Conservation (phyloP, 1,140 invertebrate species). For the Nasonia vitripennis region DNA sequence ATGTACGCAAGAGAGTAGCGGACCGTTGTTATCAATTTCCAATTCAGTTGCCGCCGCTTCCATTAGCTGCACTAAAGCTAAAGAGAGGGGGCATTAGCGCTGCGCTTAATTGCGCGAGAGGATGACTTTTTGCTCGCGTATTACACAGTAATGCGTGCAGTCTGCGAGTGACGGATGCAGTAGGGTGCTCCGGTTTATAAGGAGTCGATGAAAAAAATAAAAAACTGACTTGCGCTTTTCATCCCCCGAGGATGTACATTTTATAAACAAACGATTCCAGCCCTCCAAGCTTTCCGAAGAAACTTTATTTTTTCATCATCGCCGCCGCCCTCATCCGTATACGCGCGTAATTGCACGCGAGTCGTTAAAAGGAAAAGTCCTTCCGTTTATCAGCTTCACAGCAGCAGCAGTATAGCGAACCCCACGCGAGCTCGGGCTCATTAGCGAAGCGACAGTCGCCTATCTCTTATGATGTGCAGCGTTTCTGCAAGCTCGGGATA, state of each 20-base stretch:
- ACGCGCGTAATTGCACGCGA: neutral
- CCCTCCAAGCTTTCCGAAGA: neutral
- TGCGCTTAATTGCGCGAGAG: neutral
- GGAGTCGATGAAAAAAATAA: too few species aligned
- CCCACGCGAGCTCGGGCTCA: slow-evolving; percentile 24
- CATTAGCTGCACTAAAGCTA: neutral
- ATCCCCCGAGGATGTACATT: neutral
- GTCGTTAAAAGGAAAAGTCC: slow-evolving; percentile 31
- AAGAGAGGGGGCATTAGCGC: neutral
- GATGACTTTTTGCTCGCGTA: neutral
- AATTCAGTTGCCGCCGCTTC: slow-evolving; percentile 26
- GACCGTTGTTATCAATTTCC: slow-evolving; percentile 21
- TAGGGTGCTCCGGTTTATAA: neutral
- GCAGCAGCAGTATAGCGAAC: too few species aligned
- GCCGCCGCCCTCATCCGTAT: neutral
- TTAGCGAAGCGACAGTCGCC: slow-evolving; percentile 39
- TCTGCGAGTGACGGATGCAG: neutral
- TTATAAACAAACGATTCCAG: neutral
- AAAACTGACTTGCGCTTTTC: neutral
- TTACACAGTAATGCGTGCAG: neutral
- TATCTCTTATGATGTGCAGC: neutral
- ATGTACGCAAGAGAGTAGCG: neutral
- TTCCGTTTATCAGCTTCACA: slow-evolving; percentile 24
- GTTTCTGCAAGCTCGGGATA: neutral
- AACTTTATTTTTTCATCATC: too few species aligned